Conservation (phyloP, 1,140 invertebrate genomes). For the Phocides pigmalion region DNA sequence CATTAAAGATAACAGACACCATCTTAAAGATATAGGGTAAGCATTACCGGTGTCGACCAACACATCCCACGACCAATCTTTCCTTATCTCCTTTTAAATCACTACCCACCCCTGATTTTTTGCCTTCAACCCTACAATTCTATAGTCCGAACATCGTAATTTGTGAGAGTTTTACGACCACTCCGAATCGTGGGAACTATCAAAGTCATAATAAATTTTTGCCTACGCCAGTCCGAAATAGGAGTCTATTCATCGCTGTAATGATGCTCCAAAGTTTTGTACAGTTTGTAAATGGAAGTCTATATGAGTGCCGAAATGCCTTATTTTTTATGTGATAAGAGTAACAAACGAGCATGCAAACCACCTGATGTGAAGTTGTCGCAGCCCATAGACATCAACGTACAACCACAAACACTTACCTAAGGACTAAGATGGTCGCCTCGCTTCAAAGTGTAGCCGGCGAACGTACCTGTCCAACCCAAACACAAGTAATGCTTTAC, state of each 20-base stretch:
- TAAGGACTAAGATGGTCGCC: too few species aligned
- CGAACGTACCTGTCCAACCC: too few species aligned
- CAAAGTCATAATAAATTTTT: slow-evolving; percentile 11
- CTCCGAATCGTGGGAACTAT: slow-evolving; percentile 2
- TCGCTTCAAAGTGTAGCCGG: too few species aligned
- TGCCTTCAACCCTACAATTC: neutral
- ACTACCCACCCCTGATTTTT: neutral
- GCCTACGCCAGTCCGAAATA: neutral
- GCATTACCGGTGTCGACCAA: slow-evolving; percentile 39
- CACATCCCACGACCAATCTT: slow-evolving; percentile 10
- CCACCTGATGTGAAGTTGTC: too few species aligned
- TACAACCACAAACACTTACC: too few species aligned
- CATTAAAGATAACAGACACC: too few species aligned
- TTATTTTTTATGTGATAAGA: too few species aligned
- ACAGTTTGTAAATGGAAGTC: neutral
- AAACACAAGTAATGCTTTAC: too few species aligned
- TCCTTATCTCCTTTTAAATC: slow-evolving; percentile 10
- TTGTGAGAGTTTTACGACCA: neutral
- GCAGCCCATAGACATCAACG: too few species aligned
- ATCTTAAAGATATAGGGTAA: slow-evolving; percentile 33
- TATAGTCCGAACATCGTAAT: neutral
- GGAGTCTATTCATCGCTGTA: neutral
- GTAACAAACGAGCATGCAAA: too few species aligned
- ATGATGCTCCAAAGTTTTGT: neutral
- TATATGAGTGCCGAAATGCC: too few species aligned